phyloP scores from a whole-genome alignment of 1,140 invertebrate genomes.

The Pseudomyrmex concolor region DNA sequence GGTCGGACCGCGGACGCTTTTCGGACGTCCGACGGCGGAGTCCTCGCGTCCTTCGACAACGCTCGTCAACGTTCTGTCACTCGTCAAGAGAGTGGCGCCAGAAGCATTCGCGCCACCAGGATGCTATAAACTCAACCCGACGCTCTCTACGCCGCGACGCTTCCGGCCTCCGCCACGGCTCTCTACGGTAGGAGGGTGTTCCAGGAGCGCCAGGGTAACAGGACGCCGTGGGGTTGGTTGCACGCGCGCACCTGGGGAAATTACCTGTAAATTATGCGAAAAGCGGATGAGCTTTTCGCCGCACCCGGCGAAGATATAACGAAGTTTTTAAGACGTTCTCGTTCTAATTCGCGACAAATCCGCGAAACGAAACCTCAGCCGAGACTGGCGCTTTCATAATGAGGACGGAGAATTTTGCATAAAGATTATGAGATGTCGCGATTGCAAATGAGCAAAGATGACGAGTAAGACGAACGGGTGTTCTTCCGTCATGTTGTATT shows the following conservation, averaged over 20 bases:
- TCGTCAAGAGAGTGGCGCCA: slow-evolving; percentile 79
- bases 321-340: slow-evolving; percentile 8
- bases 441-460: slow-evolving; percentile 9
- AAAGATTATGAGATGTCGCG: slow-evolving; percentile 15
- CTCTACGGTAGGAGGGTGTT: slow-evolving; percentile 44
- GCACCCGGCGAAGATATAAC: background rate
- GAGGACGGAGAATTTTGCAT: background rate
- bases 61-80: slow-evolving; percentile 79
- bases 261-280: slow-evolving; percentile 34
- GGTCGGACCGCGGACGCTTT: background rate
- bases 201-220: slow-evolving; percentile 57
- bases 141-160: background rate
- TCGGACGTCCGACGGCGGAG: background rate
- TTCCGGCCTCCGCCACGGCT: background rate
- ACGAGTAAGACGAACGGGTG: background rate
- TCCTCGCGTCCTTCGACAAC: slow-evolving; percentile 8
- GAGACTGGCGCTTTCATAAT: background rate
- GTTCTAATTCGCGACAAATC: too few relatives aligned
- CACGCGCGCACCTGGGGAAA: background rate
- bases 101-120: slow-evolving; percentile 81
- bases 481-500: background rate
- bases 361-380: background rate
- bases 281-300: background rate
- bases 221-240: slow-evolving; percentile 15
- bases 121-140: slow-evolving; percentile 71